These are phyloP conservation scores for Manis pentadactyla DNA, from an alignment of 2,797 vertebrate genomes.

Conservation along the genomic window DNA sequence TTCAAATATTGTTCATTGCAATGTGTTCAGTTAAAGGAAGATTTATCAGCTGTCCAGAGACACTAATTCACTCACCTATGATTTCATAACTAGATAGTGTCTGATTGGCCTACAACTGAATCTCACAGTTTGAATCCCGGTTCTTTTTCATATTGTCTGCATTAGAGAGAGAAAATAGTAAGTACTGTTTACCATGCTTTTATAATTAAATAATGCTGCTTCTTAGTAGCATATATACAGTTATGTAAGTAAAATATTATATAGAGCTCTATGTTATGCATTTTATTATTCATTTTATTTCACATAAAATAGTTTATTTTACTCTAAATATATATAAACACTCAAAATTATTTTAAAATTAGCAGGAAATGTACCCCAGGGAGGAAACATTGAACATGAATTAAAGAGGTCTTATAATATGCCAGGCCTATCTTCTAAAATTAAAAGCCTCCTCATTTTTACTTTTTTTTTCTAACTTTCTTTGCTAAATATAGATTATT, in stretches of 20 bases:
- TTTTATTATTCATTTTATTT: neutral
- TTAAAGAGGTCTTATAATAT: neutral
- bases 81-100: neutral
- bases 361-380: neutral
- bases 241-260: neutral
- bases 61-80: neutral
- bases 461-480: neutral
- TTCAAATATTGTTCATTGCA: neutral
- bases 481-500: constrained; percentile 20
- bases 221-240: neutral
- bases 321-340: neutral
- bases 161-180: neutral
- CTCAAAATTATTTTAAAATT: neutral
- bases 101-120: neutral
- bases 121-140: neutral
- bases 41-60: neutral
- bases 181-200: neutral
- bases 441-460: neutral
- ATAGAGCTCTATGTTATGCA: neutral
- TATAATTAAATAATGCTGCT: neutral
- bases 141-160: neutral
- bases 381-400: neutral
- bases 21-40: neutral
- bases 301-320: neutral
- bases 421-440: neutral